Conservation (phyloP, 2,888 invertebrate genomes). For the Heliconius erato region DNA sequence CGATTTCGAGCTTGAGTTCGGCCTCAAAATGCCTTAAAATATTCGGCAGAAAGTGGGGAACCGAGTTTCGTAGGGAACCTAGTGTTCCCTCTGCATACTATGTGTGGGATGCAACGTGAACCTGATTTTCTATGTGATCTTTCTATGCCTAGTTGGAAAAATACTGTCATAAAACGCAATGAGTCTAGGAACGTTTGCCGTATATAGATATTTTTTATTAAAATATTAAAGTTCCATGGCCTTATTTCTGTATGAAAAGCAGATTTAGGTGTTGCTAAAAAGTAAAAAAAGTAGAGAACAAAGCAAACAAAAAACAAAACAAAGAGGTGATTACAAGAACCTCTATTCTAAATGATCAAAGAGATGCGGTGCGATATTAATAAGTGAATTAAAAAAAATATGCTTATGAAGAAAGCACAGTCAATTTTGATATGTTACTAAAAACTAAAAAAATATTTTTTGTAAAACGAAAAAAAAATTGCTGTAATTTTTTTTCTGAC, state of each 20-base stretch:
- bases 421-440: background rate
- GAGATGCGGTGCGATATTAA: background rate
- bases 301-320: background rate
- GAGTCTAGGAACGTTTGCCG: too few relatives aligned
- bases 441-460: background rate
- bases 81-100: too few relatives aligned
- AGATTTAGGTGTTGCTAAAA: background rate
- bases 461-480: background rate
- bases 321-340: background rate
- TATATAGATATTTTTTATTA: too few relatives aligned
- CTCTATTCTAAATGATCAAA: background rate
- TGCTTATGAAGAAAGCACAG: background rate
- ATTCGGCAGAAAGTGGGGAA: too few relatives aligned
- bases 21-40: too few relatives aligned
- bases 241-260: background rate
- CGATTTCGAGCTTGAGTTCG: too few relatives aligned
- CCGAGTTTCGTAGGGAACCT: too few relatives aligned
- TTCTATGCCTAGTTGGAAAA: too few relatives aligned
- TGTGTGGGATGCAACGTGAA: too few relatives aligned
- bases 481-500: background rate
- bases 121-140: too few relatives aligned
- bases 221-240: background rate
- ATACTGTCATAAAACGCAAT: too few relatives aligned
- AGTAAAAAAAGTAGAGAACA: background rate
- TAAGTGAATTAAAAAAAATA: background rate